phyloP scores from a whole-genome alignment of 2,113 vertebrate genomes.

The Tupaia chinensis region DNA sequence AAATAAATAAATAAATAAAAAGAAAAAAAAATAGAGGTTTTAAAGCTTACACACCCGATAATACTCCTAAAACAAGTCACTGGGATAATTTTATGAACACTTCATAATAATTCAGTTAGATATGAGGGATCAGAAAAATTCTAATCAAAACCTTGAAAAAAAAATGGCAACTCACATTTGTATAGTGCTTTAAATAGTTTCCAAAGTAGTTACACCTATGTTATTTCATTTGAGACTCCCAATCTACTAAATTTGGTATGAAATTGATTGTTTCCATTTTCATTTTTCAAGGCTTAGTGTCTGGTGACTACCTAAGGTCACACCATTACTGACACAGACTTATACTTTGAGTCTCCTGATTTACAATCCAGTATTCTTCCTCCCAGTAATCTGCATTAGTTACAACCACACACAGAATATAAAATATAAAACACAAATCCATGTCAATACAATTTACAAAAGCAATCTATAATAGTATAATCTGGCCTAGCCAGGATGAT shows the following conservation, averaged over 20 bases:
- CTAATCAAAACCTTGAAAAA: conserved; percentile 21
- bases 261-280: neutral
- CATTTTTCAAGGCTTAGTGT: neutral
- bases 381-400: neutral
- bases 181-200: neutral
- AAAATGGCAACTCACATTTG: neutral
- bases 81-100: neutral
- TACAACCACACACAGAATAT: neutral
- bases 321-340: neutral
- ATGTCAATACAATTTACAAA: neutral
- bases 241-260: neutral
- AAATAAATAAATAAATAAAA: neutral
- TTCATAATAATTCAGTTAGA: conserved; percentile 28
- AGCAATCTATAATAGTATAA: neutral
- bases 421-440: neutral
- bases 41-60: neutral
- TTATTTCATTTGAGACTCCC: conserved; percentile 17
- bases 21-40: conserved; percentile 5
- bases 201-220: neutral
- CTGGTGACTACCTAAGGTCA: neutral
- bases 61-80: neutral
- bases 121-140: neutral
- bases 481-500: neutral
- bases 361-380: neutral
- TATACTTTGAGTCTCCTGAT: neutral